phyloP scores from a whole-genome alignment of 2,113 vertebrate genomes.

The Suncus etruscus region DNA sequence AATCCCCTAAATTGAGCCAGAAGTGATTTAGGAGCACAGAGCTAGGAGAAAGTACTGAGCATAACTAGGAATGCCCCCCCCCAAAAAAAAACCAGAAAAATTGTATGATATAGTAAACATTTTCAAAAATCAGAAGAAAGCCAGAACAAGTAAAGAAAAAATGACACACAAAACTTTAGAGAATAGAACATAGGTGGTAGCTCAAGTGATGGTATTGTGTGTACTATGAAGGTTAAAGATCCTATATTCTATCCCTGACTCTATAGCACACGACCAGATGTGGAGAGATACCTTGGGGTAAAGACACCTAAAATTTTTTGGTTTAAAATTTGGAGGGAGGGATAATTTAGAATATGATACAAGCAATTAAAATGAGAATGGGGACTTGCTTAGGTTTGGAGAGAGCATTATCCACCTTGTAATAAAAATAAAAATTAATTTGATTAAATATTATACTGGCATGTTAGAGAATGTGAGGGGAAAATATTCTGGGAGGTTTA shows the following conservation, averaged over 20 bases:
- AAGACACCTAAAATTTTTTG: no score
- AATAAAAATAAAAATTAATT: not conserved
- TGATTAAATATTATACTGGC: constrained; percentile 20
- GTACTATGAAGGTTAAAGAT: no score
- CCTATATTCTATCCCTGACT: no score
- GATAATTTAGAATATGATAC: not conserved
- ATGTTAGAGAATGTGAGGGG: not conserved
- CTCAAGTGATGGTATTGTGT: no score
- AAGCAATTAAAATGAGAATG: constrained; percentile 23
- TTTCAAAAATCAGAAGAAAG: constrained; percentile 3
- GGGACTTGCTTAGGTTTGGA: not conserved
- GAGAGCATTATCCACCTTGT: not conserved
- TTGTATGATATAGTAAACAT: not conserved
- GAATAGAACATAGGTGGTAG: no score
- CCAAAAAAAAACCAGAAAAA: not conserved
- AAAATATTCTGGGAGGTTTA: not conserved
- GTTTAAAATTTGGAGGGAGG: not conserved
- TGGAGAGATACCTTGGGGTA: no score
- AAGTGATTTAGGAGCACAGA: no score
- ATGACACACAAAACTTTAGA: not conserved
- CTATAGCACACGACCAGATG: no score
- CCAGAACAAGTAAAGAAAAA: not conserved
- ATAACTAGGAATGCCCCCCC: no score
- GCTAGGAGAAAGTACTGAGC: no score
- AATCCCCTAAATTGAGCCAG: no score